Conservation (phyloP, 1,140 invertebrate species). For the Zaprionus davidi region DNA sequence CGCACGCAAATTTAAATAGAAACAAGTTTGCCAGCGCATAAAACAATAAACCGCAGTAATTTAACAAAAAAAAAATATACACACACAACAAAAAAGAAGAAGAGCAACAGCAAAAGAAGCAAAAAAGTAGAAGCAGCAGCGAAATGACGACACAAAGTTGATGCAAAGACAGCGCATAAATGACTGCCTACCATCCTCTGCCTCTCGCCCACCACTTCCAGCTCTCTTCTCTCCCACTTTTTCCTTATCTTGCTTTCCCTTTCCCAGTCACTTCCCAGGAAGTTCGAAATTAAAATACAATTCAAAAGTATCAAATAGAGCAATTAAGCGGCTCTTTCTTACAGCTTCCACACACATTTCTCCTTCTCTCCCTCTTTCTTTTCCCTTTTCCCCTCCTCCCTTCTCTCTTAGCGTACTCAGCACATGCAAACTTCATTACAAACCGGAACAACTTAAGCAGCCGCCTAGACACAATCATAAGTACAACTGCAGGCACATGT, state of each 20-base stretch:
- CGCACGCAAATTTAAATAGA: conserved; percentile 84
- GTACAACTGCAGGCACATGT: conserved; percentile 28
- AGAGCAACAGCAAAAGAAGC: not conserved
- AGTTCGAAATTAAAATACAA: conserved; percentile 79
- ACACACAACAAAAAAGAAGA: conserved; percentile 22
- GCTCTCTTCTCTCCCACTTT: not conserved
- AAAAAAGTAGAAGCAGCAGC: conserved; percentile 14
- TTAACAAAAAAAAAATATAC: conserved; percentile 32
- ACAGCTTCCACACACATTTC: conserved; percentile 22
- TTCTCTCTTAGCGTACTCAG: conserved; percentile 21
- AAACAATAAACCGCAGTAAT: conserved; percentile 79
- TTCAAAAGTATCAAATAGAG: conserved; percentile 77
- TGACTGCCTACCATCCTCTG: conserved; percentile 2
- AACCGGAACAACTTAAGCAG: conserved; percentile 54
- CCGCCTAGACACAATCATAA: conserved; percentile 44
- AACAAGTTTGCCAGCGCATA: conserved; percentile 80
- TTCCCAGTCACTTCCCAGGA: not conserved
- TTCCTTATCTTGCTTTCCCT: not conserved
- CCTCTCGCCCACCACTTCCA: not conserved
- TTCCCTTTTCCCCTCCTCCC: not conserved
- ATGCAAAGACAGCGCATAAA: conserved; percentile 29
- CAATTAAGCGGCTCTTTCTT: conserved; percentile 69
- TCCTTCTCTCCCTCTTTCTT: not conserved
- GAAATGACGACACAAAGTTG: conserved; percentile 29
- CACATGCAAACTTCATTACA: conserved; percentile 56